Evolutionary conservation across 35 echinoderm and acorn worm genomes (phyloP).

Genomic region (Apostichopus japonicus): DNA sequence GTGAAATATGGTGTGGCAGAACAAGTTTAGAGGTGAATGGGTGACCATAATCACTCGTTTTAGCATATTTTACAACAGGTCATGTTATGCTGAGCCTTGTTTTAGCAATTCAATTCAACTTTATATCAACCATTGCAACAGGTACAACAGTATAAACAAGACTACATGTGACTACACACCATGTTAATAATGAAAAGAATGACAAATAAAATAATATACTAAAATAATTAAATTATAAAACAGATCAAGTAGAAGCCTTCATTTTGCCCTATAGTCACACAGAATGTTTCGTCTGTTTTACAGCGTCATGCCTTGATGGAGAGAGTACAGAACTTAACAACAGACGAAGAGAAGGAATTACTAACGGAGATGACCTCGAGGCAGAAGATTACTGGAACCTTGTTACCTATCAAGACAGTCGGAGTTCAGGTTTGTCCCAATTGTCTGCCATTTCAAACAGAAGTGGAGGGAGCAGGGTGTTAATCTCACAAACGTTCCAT

Average conservation of each 20-base stretch:
- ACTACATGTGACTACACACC: too few species aligned
- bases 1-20: too few species aligned
- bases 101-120: too few species aligned
- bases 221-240: too few species aligned
- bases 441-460: background rate
- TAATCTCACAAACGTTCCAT: too few species aligned
- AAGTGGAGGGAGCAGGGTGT: background rate
- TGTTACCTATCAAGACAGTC: conserved; percentile 93
- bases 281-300: background rate
- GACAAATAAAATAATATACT: background rate
- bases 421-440: conserved; percentile 80
- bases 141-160: too few species aligned
- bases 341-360: conserved; percentile 79
- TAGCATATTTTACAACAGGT: too few species aligned
- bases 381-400: conserved; percentile 63
- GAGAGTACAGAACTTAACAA: conserved; percentile 67
- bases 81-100: too few species aligned
- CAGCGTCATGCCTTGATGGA: conserved; percentile 90
- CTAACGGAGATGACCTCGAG: conserved; percentile 62
- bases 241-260: too few species aligned
- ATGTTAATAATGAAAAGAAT: background rate
- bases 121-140: too few species aligned
- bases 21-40: too few species aligned
- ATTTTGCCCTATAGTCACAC: background rate
- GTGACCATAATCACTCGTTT: too few species aligned